Evolutionary conservation across 2,888 invertebrate genomes (phyloP).

Genomic region (Athripsodes cinereus): DNA sequence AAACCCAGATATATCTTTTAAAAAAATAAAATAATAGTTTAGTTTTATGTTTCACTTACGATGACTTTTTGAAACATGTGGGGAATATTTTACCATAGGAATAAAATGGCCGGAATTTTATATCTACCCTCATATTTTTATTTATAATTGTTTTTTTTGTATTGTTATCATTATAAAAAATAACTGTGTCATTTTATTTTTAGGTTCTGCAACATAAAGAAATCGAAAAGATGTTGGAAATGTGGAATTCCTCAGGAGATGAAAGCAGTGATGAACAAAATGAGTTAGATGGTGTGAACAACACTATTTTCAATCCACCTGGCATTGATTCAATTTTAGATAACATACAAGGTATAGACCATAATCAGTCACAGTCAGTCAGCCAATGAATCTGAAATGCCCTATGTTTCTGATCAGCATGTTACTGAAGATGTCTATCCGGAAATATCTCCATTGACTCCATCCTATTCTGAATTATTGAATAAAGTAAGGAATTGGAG

Average conservation of each 20-base stretch:
- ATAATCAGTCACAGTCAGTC: not conserved
- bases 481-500: slow-evolving; percentile 5
- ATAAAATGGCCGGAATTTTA: not conserved
- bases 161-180: not conserved
- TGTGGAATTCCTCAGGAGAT: not conserved
- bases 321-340: slow-evolving; percentile 1
- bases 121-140: not conserved
- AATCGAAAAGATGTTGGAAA: not conserved
- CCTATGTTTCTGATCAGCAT: not conserved
- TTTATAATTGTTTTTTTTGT: not conserved
- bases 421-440: not conserved
- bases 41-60: slow-evolving; percentile 2
- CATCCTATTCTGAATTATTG: slow-evolving; percentile 2
- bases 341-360: not conserved
- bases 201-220: not conserved
- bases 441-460: not conserved
- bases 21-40: too few species aligned
- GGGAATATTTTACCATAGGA: slow-evolving; percentile 1
- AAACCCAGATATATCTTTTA: too few species aligned
- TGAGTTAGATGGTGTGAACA: slow-evolving; percentile 3
- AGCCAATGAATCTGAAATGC: not conserved
- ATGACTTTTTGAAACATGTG: slow-evolving; percentile 1
- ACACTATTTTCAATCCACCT: slow-evolving; percentile 1
- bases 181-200: not conserved
- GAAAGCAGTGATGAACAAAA: not conserved